phyloP scores from a whole-genome alignment of 2,113 vertebrate species.

The Scophthalmus maximus region DNA sequence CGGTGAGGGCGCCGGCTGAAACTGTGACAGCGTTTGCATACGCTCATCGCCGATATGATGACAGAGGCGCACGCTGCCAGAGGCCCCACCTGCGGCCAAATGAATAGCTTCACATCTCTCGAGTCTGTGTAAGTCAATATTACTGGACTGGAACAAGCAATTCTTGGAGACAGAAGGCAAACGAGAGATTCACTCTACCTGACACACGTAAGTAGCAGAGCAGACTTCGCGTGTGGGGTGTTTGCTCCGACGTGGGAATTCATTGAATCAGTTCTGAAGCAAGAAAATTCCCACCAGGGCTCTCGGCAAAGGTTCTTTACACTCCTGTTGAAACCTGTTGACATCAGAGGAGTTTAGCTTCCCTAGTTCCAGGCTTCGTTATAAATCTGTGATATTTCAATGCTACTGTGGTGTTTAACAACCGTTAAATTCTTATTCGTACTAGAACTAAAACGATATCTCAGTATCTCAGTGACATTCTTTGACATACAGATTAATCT shows the following conservation, averaged over 20 bases:
- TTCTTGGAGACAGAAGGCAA: neutral
- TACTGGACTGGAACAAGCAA: neutral
- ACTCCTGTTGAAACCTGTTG: neutral
- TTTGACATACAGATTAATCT: no score
- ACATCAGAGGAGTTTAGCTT: neutral
- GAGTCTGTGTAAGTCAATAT: neutral
- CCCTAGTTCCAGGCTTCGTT: neutral
- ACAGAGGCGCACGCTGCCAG: conserved; percentile 15
- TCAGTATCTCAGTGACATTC: no score
- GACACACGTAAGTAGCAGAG: neutral
- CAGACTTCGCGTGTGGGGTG: neutral
- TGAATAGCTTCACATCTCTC: neutral
- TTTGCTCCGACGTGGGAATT: neutral
- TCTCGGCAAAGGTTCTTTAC: neutral
- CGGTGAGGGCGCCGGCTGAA: conserved; percentile 22
- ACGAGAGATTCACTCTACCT: neutral
- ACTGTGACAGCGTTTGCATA: conserved; percentile 46
- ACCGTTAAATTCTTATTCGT: no score
- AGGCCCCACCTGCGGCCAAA: conserved; percentile 7
- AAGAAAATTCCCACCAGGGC: neutral
- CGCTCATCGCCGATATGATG: conserved; percentile 1
- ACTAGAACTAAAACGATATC: no score
- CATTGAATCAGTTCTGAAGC: neutral
- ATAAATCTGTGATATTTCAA: neutral
- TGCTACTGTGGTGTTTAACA: neutral